phyloP scores from a whole-genome alignment of 64 coral and sea anemone genomes.

The Orbicella faveolata region DNA sequence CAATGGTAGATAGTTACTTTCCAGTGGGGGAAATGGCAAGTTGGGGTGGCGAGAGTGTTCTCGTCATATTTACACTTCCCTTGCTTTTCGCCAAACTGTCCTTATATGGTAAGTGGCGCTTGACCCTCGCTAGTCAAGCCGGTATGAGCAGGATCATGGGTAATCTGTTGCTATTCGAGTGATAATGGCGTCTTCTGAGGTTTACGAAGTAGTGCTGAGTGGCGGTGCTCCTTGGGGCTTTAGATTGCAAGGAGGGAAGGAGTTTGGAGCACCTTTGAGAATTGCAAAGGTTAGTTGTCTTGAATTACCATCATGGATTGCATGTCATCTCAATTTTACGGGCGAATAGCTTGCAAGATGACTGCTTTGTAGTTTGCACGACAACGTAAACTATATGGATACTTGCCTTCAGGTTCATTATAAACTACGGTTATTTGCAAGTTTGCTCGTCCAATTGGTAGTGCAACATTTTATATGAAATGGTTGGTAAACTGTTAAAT shows the following conservation, averaged over 20 bases:
- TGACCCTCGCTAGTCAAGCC: constrained; percentile 7
- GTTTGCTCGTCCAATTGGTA: not conserved
- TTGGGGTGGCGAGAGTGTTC: not conserved
- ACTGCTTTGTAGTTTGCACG: not conserved
- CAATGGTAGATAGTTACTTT: no score
- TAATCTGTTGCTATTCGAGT: constrained; percentile 34
- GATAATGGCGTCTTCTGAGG: constrained; percentile 89
- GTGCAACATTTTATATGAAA: not conserved
- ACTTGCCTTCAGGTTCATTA: not conserved
- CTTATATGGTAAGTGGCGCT: constrained; percentile 24
- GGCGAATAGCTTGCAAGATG: not conserved
- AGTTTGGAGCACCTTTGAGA: constrained; percentile 95
- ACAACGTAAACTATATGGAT: not conserved
- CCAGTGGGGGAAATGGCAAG: no score
- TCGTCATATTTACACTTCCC: not conserved
- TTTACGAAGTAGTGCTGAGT: constrained; percentile 78
- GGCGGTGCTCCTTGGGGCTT: constrained; percentile 99
- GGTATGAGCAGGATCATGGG: constrained; percentile 9
- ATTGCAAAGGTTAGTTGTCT: constrained; percentile 91
- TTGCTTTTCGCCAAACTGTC: not conserved
- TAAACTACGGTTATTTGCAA: constrained; percentile 10
- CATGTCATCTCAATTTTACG: constrained; percentile 4
- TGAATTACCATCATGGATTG: not conserved
- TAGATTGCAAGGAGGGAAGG: constrained; percentile 94
- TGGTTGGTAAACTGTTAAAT: not conserved